Base-by-base conservation (phyloP, 2,888 invertebrate genomes). In the Xestia xanthographa region DNA sequence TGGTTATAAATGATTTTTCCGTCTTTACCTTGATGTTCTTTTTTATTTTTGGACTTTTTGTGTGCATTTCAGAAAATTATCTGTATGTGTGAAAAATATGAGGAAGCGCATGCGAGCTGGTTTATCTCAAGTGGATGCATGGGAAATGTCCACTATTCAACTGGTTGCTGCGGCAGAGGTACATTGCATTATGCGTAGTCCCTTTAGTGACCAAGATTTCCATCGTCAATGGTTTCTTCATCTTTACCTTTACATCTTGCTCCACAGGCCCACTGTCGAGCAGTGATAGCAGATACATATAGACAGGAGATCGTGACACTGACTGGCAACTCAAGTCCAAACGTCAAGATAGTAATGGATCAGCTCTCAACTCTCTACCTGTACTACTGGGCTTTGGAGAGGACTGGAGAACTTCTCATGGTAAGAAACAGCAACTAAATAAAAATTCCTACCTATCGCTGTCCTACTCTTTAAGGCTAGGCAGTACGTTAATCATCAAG, bases 81-180 rank as follows among this genome's bases (percentile, higher is more conserved):
- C 97, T 68, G 92, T 97, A 22, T 98, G 98, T 38, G 97, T 97
- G 56, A 97, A 97, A 22, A 97, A 97, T 85, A 97, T 98, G 87
- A 97, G 98, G 74, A 95, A 96, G 62, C 97, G 97, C 74, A 96
- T 97, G 50, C 95, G 94, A 66, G 94, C 95, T 38, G 98, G 98
- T 1, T 90, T 96, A 72, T 92, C 97, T 3, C 97, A 97, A 34
- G 98, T 98, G 92, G 98, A 98, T 86, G 98, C 99, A 0, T 98
- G 99, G 97, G 98, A 99, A 92, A 93, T 97, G 83, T 97, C 98
- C 2, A 98, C 98, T 0, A 98, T 99, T 71, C 98, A 98, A 91
- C 94, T 99, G 29, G 97, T 98, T 5, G 97, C 97, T 76, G 98
- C 98, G 41, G 98, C 99, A 14, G 98, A 98, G 96, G 98, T 98